Conservation (phyloP, 2,113 vertebrate genomes). For the Pholis gunnellus region DNA sequence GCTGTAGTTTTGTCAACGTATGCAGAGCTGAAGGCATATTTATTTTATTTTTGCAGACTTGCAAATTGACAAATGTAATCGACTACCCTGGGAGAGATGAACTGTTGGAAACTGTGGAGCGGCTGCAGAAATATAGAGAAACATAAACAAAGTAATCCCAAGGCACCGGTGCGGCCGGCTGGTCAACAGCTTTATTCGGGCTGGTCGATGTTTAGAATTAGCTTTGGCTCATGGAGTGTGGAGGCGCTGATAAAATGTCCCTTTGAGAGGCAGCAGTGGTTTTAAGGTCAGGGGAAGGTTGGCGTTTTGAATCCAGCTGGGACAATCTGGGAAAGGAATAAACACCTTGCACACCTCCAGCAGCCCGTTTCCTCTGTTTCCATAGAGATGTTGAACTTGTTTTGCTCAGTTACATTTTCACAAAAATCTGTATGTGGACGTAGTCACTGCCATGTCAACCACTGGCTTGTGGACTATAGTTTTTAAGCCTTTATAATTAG, state of each 20-base stretch:
- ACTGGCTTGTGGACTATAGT: too few species aligned
- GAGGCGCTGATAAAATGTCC: conserved; percentile 59
- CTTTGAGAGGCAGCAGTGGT: conserved; percentile 29
- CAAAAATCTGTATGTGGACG: too few species aligned
- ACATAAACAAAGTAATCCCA: conserved; percentile 37
- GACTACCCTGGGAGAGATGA: conserved; percentile 23
- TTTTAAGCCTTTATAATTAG: too few species aligned
- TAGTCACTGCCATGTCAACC: too few species aligned
- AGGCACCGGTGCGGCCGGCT: conserved; percentile 21
- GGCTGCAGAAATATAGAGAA: conserved; percentile 3
- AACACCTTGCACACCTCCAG: conserved; percentile 25
- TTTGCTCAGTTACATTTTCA: conserved; percentile 12
- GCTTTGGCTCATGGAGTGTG: conserved; percentile 45
- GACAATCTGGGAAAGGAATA: conserved; percentile 38
- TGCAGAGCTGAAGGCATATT: conserved; percentile 37
- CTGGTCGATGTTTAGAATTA: conserved; percentile 43
- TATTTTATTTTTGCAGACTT: conserved; percentile 25
- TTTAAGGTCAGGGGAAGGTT: conserved; percentile 62
- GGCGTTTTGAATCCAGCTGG: conserved; percentile 43
- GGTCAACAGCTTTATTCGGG: conserved; percentile 34
- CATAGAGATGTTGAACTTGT: conserved; percentile 17
- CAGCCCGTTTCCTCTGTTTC: conserved; percentile 18
- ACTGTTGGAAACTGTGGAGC: conserved; percentile 16
- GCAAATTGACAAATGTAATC: conserved; percentile 47
- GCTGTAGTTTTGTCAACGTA: conserved; percentile 19